Conservation (phyloP, 2,888 invertebrate species). For the Furcula furcula region DNA sequence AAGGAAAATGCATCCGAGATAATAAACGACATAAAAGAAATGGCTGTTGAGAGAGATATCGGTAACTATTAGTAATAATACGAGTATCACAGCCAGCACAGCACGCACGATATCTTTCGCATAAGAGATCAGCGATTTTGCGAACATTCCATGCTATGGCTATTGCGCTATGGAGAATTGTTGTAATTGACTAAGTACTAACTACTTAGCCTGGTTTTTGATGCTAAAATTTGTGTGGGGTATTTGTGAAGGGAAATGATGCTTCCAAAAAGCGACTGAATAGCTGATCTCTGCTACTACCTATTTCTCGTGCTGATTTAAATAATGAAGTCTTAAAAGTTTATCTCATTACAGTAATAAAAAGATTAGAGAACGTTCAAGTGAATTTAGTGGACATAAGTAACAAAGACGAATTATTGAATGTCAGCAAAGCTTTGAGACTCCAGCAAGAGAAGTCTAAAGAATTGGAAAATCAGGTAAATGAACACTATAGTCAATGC, state of each 20-base stretch:
- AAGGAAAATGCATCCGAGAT: constrained; percentile 89
- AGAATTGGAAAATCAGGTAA: constrained; percentile 70
- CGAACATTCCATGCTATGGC: too few relatives aligned
- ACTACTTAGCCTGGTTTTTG: too few relatives aligned
- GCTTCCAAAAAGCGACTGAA: constrained; percentile 4
- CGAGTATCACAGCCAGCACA: too few relatives aligned
- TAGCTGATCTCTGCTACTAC: too few relatives aligned
- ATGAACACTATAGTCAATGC: too few relatives aligned
- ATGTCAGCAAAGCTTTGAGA: constrained; percentile 72
- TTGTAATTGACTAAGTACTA: too few relatives aligned
- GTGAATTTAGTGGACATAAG: constrained; percentile 84
- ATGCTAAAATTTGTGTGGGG: too few relatives aligned
- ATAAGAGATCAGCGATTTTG: too few relatives aligned
- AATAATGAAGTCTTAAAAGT: constrained; percentile 4
- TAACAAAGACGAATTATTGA: constrained; percentile 84
- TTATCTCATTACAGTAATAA: constrained; percentile 67
- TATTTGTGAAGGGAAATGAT: too few relatives aligned
- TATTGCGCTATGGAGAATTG: too few relatives aligned
- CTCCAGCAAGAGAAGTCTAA: constrained; percentile 76
- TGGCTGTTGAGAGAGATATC: constrained; percentile 93
- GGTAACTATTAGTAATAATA: too few relatives aligned
- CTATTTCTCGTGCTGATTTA: neutral
- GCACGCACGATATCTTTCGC: too few relatives aligned
- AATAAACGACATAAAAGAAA: constrained; percentile 90
- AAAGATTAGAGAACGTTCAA: constrained; percentile 75